Evolutionary conservation across 2,797 vertebrate species (phyloP).

Genomic region (Denticeps clupeoides): DNA sequence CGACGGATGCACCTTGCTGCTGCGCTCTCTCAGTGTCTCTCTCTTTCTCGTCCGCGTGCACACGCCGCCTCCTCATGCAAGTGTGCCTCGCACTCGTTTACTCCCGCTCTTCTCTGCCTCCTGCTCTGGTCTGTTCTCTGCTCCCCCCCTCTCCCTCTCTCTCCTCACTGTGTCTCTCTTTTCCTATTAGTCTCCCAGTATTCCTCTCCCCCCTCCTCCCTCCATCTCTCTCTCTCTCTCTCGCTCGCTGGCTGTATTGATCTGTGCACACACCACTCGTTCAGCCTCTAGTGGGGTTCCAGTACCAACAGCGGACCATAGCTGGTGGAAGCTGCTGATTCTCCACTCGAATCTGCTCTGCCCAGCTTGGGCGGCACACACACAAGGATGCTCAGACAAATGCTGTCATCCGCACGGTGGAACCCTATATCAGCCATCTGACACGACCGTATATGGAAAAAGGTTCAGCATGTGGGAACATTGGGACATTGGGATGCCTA

Average conservation of each 20-base stretch:
- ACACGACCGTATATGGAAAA: too few relatives aligned
- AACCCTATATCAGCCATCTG: too few relatives aligned
- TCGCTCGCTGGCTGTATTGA: conserved; percentile 42
- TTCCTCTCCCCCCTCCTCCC: conserved; percentile 29
- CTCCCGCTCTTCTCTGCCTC: conserved; percentile 12
- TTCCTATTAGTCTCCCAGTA: conserved; percentile 17
- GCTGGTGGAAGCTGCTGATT: conserved; percentile 16
- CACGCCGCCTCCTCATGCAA: not conserved
- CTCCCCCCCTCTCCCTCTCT: conserved; percentile 19
- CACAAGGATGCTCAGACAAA: too few relatives aligned
- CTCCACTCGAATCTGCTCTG: conserved; percentile 8
- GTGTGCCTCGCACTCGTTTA: conserved; percentile 15
- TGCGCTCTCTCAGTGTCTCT: conserved; percentile 15
- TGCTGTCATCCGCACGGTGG: too few relatives aligned
- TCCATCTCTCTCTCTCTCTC: conserved; percentile 27
- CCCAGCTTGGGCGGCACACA: not conserved
- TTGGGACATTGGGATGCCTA: too few relatives aligned
- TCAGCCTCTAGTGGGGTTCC: conserved; percentile 65
- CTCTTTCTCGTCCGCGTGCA: conserved; percentile 25
- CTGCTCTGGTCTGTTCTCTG: conserved; percentile 17
- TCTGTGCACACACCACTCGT: conserved; percentile 43
- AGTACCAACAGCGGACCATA: conserved; percentile 29
- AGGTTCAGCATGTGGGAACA: too few relatives aligned
- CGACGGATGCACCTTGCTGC: conserved; percentile 36
- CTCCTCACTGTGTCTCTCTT: conserved; percentile 26